Percentiles rank a stretch among this genome's conserved stretches.
These are phyloP conservation scores for Megaceryle maxima DNA, from an alignment of 2,113 vertebrate genomes.

Conservation along the genomic window DNA sequence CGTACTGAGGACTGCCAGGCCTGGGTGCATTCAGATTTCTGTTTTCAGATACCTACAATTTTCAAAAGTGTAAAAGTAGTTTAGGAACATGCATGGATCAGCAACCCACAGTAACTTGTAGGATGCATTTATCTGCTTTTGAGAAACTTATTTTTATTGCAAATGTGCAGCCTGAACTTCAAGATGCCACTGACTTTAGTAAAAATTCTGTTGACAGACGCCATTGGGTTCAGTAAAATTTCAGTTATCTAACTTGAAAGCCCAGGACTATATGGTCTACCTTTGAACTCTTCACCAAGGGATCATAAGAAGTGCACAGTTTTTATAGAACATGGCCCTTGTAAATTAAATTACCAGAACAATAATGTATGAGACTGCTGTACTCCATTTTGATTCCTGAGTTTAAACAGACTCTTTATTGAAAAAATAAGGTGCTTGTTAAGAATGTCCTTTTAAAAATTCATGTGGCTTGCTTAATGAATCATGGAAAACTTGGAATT, in stretches of 20 bases:
- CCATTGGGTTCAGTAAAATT: not conserved
- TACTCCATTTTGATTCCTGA: slow-evolving; percentile 30
- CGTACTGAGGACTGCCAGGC: not conserved
- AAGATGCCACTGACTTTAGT: not conserved
- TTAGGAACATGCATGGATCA: not conserved
- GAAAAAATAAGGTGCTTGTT: slow-evolving; percentile 8
- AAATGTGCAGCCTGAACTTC: not conserved
- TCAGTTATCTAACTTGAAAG: not conserved
- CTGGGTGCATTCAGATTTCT: accelerated
- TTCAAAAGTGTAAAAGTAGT: not conserved
- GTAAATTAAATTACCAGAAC: not conserved
- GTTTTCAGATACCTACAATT: not conserved
- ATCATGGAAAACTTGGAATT: not conserved
- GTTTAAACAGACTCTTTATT: slow-evolving; percentile 16
- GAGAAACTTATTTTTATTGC: not conserved
- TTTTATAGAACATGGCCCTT: not conserved
- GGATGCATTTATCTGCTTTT: not conserved
- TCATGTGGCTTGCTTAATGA: not conserved
- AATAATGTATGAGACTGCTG: not conserved
- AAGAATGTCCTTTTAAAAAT: not conserved
- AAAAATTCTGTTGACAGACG: not conserved
- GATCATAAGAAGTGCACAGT: not conserved
- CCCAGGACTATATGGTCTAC: not conserved
- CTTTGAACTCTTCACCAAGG: not conserved
- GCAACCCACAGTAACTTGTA: not conserved